Percentiles rank a stretch among this genome's conserved stretches.
phyloP scores from a whole-genome alignment of 2,888 invertebrate genomes.

The Branchinecta sandiegonensis region DNA sequence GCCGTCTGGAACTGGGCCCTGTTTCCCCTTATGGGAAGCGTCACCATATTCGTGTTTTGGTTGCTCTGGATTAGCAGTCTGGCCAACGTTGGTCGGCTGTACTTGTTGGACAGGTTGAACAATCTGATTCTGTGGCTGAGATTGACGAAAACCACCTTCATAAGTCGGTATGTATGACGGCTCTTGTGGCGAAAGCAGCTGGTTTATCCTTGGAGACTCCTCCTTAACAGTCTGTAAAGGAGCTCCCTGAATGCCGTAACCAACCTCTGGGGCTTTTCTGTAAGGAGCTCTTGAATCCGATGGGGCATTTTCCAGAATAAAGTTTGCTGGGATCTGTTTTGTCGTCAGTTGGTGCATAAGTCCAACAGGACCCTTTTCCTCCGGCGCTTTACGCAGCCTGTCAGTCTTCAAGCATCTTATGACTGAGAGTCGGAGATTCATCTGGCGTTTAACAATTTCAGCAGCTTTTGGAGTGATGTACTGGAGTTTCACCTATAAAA shows the following conservation, averaged over 20 bases:
- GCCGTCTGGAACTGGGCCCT: neutral
- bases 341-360: constrained; percentile 13
- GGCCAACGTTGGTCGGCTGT: constrained; percentile 1
- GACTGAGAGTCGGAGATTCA: neutral
- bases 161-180: no score
- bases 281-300: no score
- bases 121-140: neutral
- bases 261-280: no score
- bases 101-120: constrained; percentile 9
- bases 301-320: constrained; percentile 1
- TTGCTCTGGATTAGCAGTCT: constrained; percentile 9
- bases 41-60: neutral
- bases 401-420: constrained; percentile 1
- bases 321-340: constrained; percentile 3
- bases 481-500: constrained; percentile 4
- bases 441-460: neutral
- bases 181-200: no score
- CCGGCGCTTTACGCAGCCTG: neutral
- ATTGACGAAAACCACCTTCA: no score
- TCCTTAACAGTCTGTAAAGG: no score
- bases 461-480: neutral
- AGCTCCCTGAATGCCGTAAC: no score
- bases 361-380: neutral
- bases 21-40: neutral
- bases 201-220: no score